Conservation (phyloP, 1,140 invertebrate species). For the Calephelis virginiensis region DNA sequence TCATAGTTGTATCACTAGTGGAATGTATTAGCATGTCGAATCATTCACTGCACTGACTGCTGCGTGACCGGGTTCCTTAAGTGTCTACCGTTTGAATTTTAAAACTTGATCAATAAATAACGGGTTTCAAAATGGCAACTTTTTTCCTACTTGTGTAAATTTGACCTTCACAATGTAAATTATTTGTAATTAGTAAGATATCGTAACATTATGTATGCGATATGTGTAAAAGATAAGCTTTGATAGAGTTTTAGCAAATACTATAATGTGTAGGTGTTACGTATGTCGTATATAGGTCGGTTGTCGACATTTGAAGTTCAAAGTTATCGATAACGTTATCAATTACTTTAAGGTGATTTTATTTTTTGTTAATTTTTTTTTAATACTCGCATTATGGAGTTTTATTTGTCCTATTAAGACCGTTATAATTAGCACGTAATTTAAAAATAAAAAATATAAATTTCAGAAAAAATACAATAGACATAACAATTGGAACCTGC, state of each 20-base stretch:
- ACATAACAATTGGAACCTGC: no score
- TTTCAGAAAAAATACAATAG: no score
- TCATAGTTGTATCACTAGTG: constrained; percentile 59
- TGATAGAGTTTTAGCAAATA: background rate
- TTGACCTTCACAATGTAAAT: background rate
- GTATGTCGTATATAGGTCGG: no score
- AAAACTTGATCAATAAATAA: background rate
- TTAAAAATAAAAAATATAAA: no score
- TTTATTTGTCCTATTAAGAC: no score
- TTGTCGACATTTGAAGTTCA: background rate
- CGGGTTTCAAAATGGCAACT: background rate
- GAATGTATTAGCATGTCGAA: constrained; percentile 43
- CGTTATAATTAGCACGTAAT: no score
- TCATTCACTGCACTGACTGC: constrained; percentile 40
- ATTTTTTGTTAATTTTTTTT: no score
- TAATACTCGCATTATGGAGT: no score
- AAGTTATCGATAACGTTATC: background rate
- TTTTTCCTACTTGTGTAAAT: no score
- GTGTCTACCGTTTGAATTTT: constrained; percentile 28
- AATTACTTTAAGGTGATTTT: no score
- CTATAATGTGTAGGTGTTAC: background rate
- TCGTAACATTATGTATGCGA: background rate
- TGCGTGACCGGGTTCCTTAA: constrained; percentile 52
- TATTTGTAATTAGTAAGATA: constrained; percentile 3
- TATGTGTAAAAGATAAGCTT: constrained; percentile 3